phyloP scores from a whole-genome alignment of 2,113 vertebrate species.

The Mormoops blainvillei region DNA sequence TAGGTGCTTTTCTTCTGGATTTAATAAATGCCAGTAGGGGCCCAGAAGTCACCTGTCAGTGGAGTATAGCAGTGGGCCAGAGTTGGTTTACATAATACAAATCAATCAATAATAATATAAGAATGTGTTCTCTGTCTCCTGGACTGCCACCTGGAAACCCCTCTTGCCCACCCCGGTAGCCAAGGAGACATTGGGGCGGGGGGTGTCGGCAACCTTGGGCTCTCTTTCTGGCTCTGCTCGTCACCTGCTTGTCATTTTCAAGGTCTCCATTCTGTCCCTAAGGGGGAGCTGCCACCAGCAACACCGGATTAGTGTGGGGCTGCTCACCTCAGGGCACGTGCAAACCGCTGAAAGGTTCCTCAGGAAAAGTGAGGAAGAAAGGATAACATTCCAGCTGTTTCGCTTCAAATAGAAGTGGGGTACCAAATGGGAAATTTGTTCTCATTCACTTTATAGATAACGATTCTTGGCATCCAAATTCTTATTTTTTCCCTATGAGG shows the following conservation, averaged over 20 bases:
- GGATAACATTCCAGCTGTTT: neutral
- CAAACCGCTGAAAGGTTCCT: neutral
- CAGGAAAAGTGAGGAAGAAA: neutral
- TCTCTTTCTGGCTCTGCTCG: neutral
- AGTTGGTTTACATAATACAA: neutral
- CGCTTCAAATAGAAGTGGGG: neutral
- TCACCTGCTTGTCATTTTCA: neutral
- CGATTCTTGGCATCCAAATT: neutral
- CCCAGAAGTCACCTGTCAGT: neutral
- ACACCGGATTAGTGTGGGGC: neutral
- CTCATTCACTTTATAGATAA: neutral
- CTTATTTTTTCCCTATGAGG: neutral
- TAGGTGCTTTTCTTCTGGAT: neutral
- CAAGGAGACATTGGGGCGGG: neutral
- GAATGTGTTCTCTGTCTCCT: too few relatives aligned
- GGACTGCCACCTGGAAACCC: neutral
- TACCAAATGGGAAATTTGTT: neutral
- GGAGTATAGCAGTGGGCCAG: neutral
- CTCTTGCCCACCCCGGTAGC: neutral
- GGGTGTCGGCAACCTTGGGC: neutral
- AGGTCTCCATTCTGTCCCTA: neutral
- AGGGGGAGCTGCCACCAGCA: neutral
- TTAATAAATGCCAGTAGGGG: neutral
- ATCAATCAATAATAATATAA: accelerated
- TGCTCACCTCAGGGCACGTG: neutral